Evolutionary conservation across 2,113 vertebrate species (phyloP), one percentile per base, ranked within the genome.

Genomic region (Athene noctua): DNA sequence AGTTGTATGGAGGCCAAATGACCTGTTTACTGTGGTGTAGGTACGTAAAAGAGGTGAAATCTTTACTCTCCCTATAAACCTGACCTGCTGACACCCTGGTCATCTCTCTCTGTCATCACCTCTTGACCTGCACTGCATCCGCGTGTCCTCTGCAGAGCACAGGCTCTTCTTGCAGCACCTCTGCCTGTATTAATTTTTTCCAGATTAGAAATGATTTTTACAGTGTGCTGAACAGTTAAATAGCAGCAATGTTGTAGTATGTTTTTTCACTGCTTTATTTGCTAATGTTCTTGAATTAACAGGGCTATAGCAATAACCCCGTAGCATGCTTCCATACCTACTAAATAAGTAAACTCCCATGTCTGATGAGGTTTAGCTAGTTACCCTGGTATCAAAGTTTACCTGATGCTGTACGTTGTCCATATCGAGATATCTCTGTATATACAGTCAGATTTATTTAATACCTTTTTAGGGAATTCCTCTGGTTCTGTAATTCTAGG

Each of bases 31-130:
- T 59, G 1, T 47, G 71, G 42, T 80, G 44, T 47, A 80, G 52
- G 30, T 80, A 73, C 71, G 71, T 83, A 93, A 85, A 91, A 91
- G 91, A 87, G 44, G 58, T 91, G 78, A 79, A 95, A 95, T 95
- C 89, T 66, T 17, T 90, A 85, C 58, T 77, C 29, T 54, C 26
- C n/a, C n/a, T 91, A 55, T 73, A 92, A 91, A 65, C 26, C 17
- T 75, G 94, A 94, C 92, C 89, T 94, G 11, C 66, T 91, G 92
- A 85, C 94, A 88, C 71, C 10, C 17, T 58, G 73, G 81, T 81
- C 23, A 8, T 96, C 74, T 58, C 96, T 95, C 92, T 95, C 82
- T 94, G 94, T 95, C 94, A 42, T 95, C 92, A 93, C 92, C 71
- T 86, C 54, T 62, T 88, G 94, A 94, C 94, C 94, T 77, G 73